These are phyloP conservation scores for Decapterus maruadsi DNA, from an alignment of 2,797 vertebrate species.

Conservation along the genomic window DNA sequence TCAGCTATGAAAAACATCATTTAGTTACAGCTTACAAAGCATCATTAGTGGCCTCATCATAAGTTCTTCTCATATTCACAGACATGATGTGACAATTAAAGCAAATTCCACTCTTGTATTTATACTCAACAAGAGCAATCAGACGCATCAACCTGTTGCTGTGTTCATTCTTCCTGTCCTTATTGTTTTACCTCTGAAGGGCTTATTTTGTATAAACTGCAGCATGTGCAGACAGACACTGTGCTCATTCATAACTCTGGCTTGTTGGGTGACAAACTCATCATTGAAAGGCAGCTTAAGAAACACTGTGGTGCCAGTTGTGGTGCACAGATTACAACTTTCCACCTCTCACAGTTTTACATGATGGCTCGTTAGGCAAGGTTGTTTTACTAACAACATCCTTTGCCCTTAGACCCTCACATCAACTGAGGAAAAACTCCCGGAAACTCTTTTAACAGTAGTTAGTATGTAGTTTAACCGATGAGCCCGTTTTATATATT, in stretches of 20 bases:
- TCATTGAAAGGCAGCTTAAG: slow-evolving; percentile 57
- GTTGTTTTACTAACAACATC: no score
- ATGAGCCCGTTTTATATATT: no score
- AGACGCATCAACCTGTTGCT: neutral
- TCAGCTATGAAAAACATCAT: neutral
- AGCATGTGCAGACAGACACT: neutral
- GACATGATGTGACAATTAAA: slow-evolving; percentile 5
- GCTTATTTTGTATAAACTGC: no score
- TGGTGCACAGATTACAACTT: slow-evolving; percentile 55
- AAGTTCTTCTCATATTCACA: neutral
- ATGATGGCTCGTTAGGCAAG: slow-evolving; percentile 19
- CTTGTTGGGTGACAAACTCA: slow-evolving; percentile 64
- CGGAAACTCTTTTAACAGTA: no score
- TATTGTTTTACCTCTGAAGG: no score
- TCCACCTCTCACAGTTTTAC: slow-evolving; percentile 48
- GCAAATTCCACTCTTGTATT: neutral
- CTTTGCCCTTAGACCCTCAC: no score
- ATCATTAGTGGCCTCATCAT: neutral
- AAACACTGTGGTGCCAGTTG: slow-evolving; percentile 40
- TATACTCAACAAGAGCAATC: neutral
- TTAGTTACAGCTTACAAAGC: neutral
- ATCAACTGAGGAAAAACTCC: no score
- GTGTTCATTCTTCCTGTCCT: neutral
- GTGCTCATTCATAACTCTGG: slow-evolving; percentile 45
- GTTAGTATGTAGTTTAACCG: no score